Evolutionary conservation across 1,140 invertebrate genomes (phyloP), one percentile per base, ranked within the genome.

Genomic region (Tetragnatha versicolor): DNA sequence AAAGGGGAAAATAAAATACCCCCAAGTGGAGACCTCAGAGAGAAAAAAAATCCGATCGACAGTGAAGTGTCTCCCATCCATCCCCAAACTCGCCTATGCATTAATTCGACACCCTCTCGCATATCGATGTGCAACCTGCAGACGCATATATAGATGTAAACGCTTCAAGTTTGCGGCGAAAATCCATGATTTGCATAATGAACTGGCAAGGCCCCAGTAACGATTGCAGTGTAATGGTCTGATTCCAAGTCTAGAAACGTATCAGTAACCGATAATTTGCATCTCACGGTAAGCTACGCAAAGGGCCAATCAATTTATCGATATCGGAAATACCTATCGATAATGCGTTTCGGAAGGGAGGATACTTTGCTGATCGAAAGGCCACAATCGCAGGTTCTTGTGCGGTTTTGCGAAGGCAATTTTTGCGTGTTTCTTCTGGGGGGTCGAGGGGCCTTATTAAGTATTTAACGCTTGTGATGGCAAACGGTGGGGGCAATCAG

Each of bases 101-200:
- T 58, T 58, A 58, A 58, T 58, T 58, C 55, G 55, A 58, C 55
- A 58, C 55, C 29, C 55, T n/a, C n/a, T 33, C 35, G 55, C 55
- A 58, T 35, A 58, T 31, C 31, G 31, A 58, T 58, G 35, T 58
- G 55, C 55, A 33, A 65, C 22, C 14, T 27, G 39, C 61, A 27
- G 25, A n/a, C 17, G 22, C 17, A 20, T 68, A 51, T 68, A 51
- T 68, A 68, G 42, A 68, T 68, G 65, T 68, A 68, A 68, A 51
- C 47, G 42, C 29, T 31, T n/a, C 45, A 20, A 68, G 45, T 68
- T 68, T 42, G 69, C 31, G 53, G 51, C 51, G 69, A 60, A 73
- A 73, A 73, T 73, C 69, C 69, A 73, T 73, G 69, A 73, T 73
- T 73, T 73, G 69, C 69, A 73, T 73, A 73, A 73, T 73, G 69